phyloP scores from a whole-genome alignment of 2,888 invertebrate genomes.

The Lobophora halterata region DNA sequence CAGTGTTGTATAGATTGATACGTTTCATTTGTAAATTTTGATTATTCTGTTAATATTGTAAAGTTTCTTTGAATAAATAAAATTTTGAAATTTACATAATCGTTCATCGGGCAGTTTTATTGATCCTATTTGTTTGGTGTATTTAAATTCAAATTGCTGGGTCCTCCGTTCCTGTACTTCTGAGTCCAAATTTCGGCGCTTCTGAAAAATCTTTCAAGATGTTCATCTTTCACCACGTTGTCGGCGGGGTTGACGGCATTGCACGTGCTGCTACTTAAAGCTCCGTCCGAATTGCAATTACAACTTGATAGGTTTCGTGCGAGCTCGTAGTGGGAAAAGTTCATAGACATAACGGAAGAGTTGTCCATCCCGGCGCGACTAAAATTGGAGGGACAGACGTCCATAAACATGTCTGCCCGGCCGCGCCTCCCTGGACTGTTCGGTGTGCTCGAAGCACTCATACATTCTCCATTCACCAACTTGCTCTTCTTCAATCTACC shows the following conservation, averaged over 20 bases:
- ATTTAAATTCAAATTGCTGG: constrained; percentile 38
- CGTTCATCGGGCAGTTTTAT: constrained; percentile 71
- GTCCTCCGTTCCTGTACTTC: constrained; percentile 35
- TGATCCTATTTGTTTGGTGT: constrained; percentile 44
- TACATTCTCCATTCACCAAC: constrained; percentile 47
- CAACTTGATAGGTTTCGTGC: constrained; percentile 62
- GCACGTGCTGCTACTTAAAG: constrained; percentile 55
- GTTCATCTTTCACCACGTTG: constrained; percentile 53
- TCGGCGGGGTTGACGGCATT: constrained; percentile 47
- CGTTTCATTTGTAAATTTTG: constrained; percentile 76
- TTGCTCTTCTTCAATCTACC: constrained; percentile 61
- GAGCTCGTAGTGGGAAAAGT: constrained; percentile 70
- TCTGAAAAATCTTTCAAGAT: constrained; percentile 65
- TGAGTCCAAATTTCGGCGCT: constrained; percentile 65
- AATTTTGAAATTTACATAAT: constrained; percentile 79
- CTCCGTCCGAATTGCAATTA: constrained; percentile 64
- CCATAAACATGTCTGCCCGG: constrained; percentile 47
- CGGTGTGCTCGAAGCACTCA: constrained; percentile 29
- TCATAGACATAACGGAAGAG: constrained; percentile 63
- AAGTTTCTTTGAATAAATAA: constrained; percentile 78
- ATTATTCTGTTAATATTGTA: constrained; percentile 78
- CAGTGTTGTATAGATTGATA: constrained; percentile 79
- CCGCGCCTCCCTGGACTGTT: constrained; percentile 30
- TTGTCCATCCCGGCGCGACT: constrained; percentile 45
- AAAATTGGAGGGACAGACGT: constrained; percentile 39